Conservation (phyloP, 2,797 vertebrate species). For the Sebastiscus tertius region DNA sequence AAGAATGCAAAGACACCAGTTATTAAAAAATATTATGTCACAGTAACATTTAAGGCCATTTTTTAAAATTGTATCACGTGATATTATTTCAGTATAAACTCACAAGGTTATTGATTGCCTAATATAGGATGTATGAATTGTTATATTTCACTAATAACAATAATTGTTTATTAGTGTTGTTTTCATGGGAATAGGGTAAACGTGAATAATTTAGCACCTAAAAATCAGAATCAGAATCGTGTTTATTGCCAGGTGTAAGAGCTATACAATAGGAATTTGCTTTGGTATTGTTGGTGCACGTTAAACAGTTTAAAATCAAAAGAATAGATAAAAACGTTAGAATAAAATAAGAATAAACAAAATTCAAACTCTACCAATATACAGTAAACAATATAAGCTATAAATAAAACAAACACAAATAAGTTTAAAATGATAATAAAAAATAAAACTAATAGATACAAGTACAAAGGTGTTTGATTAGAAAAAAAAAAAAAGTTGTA, state of each 20-base stretch:
- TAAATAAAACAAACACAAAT: neutral
- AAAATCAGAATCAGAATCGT: neutral
- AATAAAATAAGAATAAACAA: no score
- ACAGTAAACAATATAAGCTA: no score
- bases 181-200: neutral
- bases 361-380: no score
- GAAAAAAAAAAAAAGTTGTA: conserved; percentile 56
- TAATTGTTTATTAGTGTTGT: neutral
- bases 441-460: neutral
- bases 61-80: neutral
- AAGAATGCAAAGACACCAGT: neutral
- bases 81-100: neutral
- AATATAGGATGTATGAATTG: neutral
- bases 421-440: conserved; percentile 2
- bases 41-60: neutral
- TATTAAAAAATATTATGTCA: neutral
- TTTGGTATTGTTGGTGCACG: no score
- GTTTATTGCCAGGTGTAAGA: no score
- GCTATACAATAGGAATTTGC: no score
- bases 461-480: neutral
- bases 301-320: no score
- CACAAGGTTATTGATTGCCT: neutral
- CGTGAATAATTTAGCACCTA: neutral
- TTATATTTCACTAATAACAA: neutral
- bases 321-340: no score